Conservation (phyloP, 2,113 vertebrate genomes). For the Procavia capensis region DNA sequence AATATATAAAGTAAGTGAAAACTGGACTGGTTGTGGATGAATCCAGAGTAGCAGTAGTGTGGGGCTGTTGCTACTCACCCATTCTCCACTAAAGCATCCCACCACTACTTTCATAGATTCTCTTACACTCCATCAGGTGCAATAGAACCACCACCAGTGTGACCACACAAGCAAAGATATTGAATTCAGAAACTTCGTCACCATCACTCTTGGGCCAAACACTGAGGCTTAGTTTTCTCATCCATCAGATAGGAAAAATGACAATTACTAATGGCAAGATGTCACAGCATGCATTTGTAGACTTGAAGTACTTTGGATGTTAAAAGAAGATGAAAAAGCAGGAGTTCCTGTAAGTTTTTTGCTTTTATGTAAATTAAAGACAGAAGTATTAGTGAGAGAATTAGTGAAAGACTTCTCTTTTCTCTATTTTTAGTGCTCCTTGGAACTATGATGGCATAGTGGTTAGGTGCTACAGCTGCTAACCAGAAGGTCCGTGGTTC, state of each 20-base stretch:
- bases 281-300: no score
- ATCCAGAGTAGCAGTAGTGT: not conserved
- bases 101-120: not conserved
- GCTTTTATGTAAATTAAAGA: not conserved
- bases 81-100: not conserved
- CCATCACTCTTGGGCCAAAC: not conserved
- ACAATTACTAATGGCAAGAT: not conserved
- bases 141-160: no score
- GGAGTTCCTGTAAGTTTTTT: not conserved
- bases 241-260: not conserved
- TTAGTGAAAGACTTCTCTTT: not conserved
- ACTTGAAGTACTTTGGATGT: rapidly evolving
- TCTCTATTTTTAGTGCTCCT: not conserved
- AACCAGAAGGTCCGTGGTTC: no score
- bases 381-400: not conserved
- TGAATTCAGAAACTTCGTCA: not conserved
- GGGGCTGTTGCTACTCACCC: no score
- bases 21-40: not conserved
- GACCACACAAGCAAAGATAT: no score
- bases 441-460: no score
- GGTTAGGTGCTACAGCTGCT: no score
- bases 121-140: not conserved
- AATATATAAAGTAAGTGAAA: not conserved
- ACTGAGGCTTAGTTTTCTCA: not conserved
- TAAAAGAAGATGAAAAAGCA: not conserved